Percentiles rank a stretch among this genome's conserved stretches.
Evolutionary conservation across 2,888 invertebrate genomes (phyloP).

Genomic region (Zootermopsis nevadensis): DNA sequence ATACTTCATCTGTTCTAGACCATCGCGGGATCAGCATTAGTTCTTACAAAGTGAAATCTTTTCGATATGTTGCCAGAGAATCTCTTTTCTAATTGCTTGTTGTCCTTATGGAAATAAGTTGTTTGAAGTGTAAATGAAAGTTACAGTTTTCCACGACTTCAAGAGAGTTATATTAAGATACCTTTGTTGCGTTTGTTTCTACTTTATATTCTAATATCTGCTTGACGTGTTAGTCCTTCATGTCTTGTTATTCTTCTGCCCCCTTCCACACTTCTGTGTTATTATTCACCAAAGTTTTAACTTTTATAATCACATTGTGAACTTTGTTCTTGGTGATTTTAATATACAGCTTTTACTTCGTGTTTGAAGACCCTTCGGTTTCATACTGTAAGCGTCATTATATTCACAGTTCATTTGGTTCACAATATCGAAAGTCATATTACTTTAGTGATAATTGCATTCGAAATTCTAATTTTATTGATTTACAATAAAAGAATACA

Average conservation of each 20-base stretch:
- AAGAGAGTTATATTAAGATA: background rate
- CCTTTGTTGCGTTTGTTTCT: background rate
- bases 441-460: background rate
- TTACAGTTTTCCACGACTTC: background rate
- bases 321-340: background rate
- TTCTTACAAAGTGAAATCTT: too few species aligned
- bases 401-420: background rate
- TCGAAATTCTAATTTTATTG: background rate
- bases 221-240: background rate
- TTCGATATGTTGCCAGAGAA: too few species aligned
- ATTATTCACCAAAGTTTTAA: conserved; percentile 3
- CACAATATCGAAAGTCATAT: background rate
- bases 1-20: too few species aligned
- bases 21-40: too few species aligned
- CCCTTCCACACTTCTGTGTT: background rate
- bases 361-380: background rate
- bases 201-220: background rate
- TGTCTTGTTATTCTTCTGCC: background rate
- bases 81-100: background rate
- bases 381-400: background rate
- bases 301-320: background rate
- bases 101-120: background rate
- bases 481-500: background rate
- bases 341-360: background rate
- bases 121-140: background rate